Conservation (phyloP, 1,140 invertebrate genomes). For the Danaus melanippus region DNA sequence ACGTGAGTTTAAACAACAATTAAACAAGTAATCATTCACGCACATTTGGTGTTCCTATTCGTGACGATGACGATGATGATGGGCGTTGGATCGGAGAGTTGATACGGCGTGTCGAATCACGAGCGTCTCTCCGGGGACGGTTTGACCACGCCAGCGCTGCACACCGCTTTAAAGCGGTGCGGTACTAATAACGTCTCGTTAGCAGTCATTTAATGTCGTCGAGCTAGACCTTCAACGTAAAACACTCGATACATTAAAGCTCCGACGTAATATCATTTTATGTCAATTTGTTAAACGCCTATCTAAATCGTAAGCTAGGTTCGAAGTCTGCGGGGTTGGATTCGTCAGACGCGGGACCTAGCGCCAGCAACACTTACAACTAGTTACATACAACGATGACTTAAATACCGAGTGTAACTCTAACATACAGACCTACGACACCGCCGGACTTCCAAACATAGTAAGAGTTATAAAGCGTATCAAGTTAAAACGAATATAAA, state of each 20-base stretch:
- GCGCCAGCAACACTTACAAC: constrained; percentile 23
- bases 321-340: constrained; percentile 29
- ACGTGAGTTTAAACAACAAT: no score
- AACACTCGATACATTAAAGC: constrained; percentile 46
- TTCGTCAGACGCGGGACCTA: constrained; percentile 38
- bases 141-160: constrained; percentile 1
- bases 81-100: constrained; percentile 54
- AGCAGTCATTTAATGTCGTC: constrained; percentile 3
- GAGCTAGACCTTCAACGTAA: constrained; percentile 14
- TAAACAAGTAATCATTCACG: no score
- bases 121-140: constrained; percentile 52
- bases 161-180: no score
- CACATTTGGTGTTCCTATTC: no score
- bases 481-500: constrained; percentile 51
- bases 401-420: constrained; percentile 30
- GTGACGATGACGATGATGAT: constrained; percentile 29
- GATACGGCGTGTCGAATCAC: no score
- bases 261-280: constrained; percentile 50
- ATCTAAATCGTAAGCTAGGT: constrained; percentile 62
- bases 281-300: constrained; percentile 68
- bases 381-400: constrained; percentile 41
- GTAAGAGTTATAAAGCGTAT: constrained; percentile 59
- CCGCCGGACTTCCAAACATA: constrained; percentile 30
- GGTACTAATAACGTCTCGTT: no score
- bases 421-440: constrained; percentile 40